Percentiles rank a stretch among this genome's conserved stretches.
Evolutionary conservation across 2,797 vertebrate genomes (phyloP).

Genomic region (Pelochelys cantorii): DNA sequence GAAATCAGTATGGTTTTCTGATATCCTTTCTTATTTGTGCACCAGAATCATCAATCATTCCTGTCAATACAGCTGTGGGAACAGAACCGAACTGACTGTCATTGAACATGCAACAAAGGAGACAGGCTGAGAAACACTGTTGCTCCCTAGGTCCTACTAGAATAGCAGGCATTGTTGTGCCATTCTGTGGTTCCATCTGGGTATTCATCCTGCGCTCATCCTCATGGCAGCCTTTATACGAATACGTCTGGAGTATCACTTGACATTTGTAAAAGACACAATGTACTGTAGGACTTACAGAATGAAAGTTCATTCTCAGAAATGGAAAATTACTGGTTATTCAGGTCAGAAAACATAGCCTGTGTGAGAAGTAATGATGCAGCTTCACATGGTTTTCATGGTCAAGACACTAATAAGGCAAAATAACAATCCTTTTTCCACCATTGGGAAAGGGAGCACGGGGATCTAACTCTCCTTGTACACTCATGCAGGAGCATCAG

Average conservation of each 20-base stretch:
- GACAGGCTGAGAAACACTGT: neutral
- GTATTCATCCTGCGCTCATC: neutral
- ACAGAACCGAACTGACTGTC: neutral
- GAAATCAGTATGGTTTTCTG: neutral
- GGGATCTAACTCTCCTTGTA: neutral
- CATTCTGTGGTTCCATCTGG: neutral
- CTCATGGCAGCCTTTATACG: neutral
- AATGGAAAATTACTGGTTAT: neutral
- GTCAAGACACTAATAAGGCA: neutral
- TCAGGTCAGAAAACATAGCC: neutral
- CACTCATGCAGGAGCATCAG: rapidly evolving
- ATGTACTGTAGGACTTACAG: neutral
- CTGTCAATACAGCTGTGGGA: neutral
- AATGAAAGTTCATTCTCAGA: neutral
- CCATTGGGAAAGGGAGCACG: neutral
- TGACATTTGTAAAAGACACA: neutral
- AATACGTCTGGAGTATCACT: neutral
- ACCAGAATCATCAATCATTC: slow-evolving; percentile 4
- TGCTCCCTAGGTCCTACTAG: neutral
- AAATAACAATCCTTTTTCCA: neutral
- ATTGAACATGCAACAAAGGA: neutral
- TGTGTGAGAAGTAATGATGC: neutral
- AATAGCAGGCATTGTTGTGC: neutral
- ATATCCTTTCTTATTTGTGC: neutral
- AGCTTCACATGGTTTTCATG: neutral